Evolutionary conservation across 1,140 invertebrate genomes (phyloP), one percentile per base, ranked within the genome.

Genomic region (Ips typographus): DNA sequence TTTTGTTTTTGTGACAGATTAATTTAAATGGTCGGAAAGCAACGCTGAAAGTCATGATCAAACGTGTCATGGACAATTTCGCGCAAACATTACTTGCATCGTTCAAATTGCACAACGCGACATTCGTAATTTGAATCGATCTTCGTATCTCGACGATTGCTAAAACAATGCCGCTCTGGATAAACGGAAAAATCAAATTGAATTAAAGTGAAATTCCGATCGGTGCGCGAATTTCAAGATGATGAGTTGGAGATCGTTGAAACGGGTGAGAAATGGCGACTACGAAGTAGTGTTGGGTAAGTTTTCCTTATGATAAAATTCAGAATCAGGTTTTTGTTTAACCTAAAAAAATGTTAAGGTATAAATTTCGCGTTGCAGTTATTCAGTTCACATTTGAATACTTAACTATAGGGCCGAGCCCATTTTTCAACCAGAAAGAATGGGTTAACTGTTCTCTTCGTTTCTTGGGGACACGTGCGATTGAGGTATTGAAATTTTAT

Each of bases 271-370:
- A 70, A 82, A 80, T 74, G 83, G 82, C 70, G 82, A 83, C 75
- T 82, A 81, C 73, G 84, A 85, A 76, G 80, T 85, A 68, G 77
- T 85, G 73, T 77, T 85, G 55, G 84, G 84, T 85, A 79, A 44
- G 43, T 44, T 44, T 44, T 44, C 8, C 8, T 44, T 44, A 44
- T 44, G 8, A 44, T 4, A 4, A 44, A 44, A 5, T 44, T 44
- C 4, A 8, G 8, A 5, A 44, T 44, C 4, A 44, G 43, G 43
- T 44, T 44, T 44, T 44, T 44, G 4, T 44, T 49, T 49, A 49
- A 49, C 2, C 2, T 8, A 49, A 49, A 49, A 49, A 49, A 49
- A 1, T 49, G 4, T 44, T 49, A 49, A 49, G 44, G 22, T 8
- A 49, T 22, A 22, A 22, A 22, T 22, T 22, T 22, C 22, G 22